Evolutionary conservation across 1,140 invertebrate genomes (phyloP).

Genomic region (Magallana angulata): DNA sequence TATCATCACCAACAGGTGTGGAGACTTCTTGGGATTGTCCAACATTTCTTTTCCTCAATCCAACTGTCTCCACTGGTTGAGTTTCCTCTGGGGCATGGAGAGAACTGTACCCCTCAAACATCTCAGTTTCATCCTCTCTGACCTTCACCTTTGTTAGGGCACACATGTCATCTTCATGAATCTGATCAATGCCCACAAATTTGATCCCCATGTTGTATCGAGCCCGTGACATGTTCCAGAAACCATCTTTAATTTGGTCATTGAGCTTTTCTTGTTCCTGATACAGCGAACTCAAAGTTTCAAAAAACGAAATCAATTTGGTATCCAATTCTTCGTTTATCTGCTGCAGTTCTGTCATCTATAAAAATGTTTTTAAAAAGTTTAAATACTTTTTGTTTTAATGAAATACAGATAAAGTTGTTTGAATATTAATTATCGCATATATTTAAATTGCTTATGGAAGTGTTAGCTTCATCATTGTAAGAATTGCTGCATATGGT

Average conservation of each 20-base stretch:
- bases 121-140: conserved; percentile 28
- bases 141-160: conserved; percentile 51
- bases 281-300: conserved; percentile 57
- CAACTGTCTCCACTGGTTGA: neutral
- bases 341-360: conserved; percentile 51
- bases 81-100: neutral
- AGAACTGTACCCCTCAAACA: neutral
- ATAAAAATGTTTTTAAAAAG: neutral
- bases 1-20: neutral
- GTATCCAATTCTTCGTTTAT: conserved; percentile 61
- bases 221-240: conserved; percentile 66
- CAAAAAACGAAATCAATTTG: conserved; percentile 58
- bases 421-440: no score
- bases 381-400: neutral
- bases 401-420: no score
- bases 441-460: no score
- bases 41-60: conserved; percentile 59
- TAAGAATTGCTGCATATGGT: no score
- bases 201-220: conserved; percentile 68
- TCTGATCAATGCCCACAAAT: conserved; percentile 59
- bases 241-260: conserved; percentile 63
- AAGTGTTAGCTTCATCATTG: no score
- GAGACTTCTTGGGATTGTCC: conserved; percentile 18
- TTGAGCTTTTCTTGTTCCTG: conserved; percentile 58
- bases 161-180: conserved; percentile 59